Evolutionary conservation across 2,888 invertebrate genomes (phyloP).

Genomic region (Aelia acuminata): DNA sequence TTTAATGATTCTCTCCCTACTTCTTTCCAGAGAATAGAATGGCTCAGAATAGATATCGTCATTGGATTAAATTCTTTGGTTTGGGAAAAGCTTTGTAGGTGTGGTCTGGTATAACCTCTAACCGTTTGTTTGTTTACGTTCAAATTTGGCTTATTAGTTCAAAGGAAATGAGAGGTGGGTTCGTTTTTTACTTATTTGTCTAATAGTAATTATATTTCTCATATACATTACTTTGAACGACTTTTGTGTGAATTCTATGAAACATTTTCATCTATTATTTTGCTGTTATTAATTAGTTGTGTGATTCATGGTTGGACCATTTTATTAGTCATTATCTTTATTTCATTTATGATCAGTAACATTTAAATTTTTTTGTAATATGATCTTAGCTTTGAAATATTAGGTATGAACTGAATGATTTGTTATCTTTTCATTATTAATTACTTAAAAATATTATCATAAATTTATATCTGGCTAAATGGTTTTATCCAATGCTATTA

Average conservation of each 20-base stretch:
- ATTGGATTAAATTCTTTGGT: not conserved
- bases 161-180: constrained; percentile 1
- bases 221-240: not conserved
- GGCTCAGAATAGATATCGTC: not conserved
- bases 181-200: not conserved
- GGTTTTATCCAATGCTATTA: too few species aligned
- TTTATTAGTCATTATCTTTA: not conserved
- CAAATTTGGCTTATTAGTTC: not conserved
- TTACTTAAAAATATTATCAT: too few species aligned
- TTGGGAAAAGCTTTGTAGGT: not conserved
- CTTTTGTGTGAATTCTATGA: not conserved
- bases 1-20: not conserved
- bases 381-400: not conserved
- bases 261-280: not conserved
- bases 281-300: not conserved
- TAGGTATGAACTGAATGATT: not conserved
- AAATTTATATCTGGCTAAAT: too few species aligned
- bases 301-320: not conserved
- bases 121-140: constrained; percentile 38
- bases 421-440: too few species aligned
- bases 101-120: constrained; percentile 28
- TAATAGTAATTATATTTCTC: not conserved
- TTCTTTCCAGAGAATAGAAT: not conserved
- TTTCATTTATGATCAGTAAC: not conserved
- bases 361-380: not conserved